These are phyloP conservation scores for Vespertilio murinus DNA, from an alignment of 2,797 vertebrate species.

Conservation along the genomic window DNA sequence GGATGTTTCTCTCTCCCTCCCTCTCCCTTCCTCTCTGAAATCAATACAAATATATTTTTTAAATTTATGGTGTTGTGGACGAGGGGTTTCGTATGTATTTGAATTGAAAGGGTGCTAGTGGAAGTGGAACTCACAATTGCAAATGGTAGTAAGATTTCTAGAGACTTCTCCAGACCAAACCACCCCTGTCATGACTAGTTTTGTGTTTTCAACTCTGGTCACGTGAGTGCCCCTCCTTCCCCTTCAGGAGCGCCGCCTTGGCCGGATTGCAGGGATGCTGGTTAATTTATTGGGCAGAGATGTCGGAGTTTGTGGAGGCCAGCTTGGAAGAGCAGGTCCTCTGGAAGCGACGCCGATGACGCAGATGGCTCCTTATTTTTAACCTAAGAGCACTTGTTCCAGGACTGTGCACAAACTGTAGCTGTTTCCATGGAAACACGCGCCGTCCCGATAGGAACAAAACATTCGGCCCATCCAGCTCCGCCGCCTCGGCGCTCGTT, in stretches of 20 bases:
- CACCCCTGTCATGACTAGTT: not conserved
- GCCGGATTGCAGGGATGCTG: slow-evolving; percentile 1
- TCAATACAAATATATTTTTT: too few species aligned
- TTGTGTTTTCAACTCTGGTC: not conserved
- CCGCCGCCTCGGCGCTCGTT: slow-evolving; percentile 13
- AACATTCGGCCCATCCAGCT: slow-evolving; percentile 51
- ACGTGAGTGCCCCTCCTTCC: not conserved
- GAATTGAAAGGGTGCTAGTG: slow-evolving; percentile 27
- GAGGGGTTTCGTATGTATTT: not conserved
- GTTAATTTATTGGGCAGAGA: not conserved
- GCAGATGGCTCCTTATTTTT: slow-evolving; percentile 62
- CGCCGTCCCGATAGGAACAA: slow-evolving; percentile 52
- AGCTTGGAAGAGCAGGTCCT: slow-evolving; percentile 32
- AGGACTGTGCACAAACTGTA: slow-evolving; percentile 64
- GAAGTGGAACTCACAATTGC: not conserved
- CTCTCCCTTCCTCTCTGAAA: too few species aligned
- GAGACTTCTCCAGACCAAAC: slow-evolving; percentile 27
- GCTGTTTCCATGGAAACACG: slow-evolving; percentile 67
- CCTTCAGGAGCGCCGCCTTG: not conserved
- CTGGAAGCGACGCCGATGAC: slow-evolving; percentile 51
- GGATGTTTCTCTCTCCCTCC: too few species aligned
- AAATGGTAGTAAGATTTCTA: slow-evolving; percentile 29
- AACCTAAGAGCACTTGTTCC: slow-evolving; percentile 64
- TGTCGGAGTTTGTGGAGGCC: not conserved
- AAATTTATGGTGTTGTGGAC: not conserved